Percentiles rank a stretch among this genome's conserved stretches.
Conservation (phyloP, 2,797 vertebrate genomes). For the Enoplosus armatus region DNA sequence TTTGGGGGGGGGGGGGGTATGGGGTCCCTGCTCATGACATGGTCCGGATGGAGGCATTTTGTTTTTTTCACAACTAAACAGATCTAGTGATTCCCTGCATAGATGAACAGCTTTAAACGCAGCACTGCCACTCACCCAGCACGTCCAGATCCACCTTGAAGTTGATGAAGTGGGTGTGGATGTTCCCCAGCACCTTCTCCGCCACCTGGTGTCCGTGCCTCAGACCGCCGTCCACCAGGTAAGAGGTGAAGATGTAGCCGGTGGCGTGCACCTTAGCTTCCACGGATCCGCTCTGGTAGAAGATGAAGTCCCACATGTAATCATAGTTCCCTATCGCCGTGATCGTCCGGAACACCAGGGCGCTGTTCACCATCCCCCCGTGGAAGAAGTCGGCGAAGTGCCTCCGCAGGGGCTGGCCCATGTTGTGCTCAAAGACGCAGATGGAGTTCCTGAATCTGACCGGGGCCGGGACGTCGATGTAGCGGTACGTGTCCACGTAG, state of each 20-base stretch:
- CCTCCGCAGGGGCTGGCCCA: constrained; percentile 88
- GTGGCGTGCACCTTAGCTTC: constrained; percentile 92
- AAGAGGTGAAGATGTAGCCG: constrained; percentile 93
- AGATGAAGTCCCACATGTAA: constrained; percentile 95
- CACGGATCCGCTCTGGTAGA: constrained; percentile 90
- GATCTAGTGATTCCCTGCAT: too few species aligned
- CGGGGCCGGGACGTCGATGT: constrained; percentile 85
- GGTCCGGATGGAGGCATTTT: too few species aligned
- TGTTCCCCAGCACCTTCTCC: constrained; percentile 89
- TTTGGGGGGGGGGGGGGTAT: too few species aligned
- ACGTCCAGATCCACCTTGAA: constrained; percentile 96
- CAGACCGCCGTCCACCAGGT: constrained; percentile 75
- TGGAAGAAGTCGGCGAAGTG: constrained; percentile 89
- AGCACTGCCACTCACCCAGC: constrained; percentile 89
- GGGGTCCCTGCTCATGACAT: too few species aligned
- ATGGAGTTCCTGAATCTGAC: constrained; percentile 86
- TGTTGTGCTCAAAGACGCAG: constrained; percentile 93
- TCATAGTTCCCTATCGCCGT: constrained; percentile 94
- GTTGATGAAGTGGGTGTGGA: constrained; percentile 93
- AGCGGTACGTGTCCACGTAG: constrained; percentile 89
- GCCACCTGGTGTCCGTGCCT: constrained; percentile 89
- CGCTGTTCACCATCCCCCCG: constrained; percentile 87
- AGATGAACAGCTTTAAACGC: too few species aligned
- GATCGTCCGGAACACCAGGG: constrained; percentile 87
- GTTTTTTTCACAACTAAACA: too few species aligned